Base-by-base conservation (phyloP, 1,140 invertebrate species). In the Pogonomyrmex barbatus region DNA sequence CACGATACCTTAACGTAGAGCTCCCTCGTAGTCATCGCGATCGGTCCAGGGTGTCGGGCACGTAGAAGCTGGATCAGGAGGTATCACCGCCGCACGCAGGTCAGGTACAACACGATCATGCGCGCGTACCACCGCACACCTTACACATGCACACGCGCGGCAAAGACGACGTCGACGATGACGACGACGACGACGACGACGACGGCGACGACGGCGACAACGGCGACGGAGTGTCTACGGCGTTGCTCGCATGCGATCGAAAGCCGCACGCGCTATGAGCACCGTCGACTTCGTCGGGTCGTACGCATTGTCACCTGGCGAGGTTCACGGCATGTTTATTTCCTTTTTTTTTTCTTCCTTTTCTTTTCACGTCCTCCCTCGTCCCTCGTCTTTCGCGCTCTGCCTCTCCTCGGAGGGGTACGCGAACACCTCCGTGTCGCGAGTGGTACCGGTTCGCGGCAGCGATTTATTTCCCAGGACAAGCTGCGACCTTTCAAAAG, bases 1-100 rank as follows among this genome's bases (percentile, higher is more conserved):
- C 67, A 70, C 33, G 67, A 75, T 94, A 95, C 94, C 94, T 95
- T 95, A 67, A 94, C 93, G 92, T 95, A 95, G 58, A 95, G 93
- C 88, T 95, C 94, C 88, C 91, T 94, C 54, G 94, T 95, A 85
- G 94, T 95, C 94, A 95, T 94, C 67, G 87, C 82, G 70, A 83
- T 82, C 33, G 87, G 88, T 91, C 90, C 84, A 86, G 86, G 86
- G 79, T 83, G 75, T 42, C 73, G 47, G 68, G 47, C 88, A 87
- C 88, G 85, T 90, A 73, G 68, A 91, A 82, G 87, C 87, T 77
- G 60, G 68, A 17, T 89, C 85, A 90, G 58, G 63, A 52, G 58
- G 67, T 76, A 63, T 60, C 54, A 86, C 24, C 24, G 24, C 24
- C 24, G 24, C 24, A 24, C 82, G 84, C 73, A 78, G 39, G 24